Percentiles rank a stretch among this genome's conserved stretches.
Conservation (phyloP, 2,113 vertebrate genomes). For the Accipiter cooperii region DNA sequence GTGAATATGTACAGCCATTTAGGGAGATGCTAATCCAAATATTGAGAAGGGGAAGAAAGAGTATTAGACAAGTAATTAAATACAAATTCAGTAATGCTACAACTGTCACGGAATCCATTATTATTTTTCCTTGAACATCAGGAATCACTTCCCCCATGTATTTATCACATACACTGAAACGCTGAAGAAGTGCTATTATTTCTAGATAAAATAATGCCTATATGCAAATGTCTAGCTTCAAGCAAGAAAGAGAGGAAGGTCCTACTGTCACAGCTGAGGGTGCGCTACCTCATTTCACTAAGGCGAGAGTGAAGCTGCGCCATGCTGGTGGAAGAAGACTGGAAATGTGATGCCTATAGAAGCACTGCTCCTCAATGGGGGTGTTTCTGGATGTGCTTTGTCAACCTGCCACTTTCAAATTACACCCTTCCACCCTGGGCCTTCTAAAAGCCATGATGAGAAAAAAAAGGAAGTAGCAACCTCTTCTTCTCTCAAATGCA, state of each 20-base stretch:
- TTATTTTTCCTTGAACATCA: not conserved
- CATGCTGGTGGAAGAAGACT: not conserved
- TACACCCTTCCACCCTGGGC: not conserved
- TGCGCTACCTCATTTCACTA: not conserved
- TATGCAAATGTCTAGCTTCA: not conserved
- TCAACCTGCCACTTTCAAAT: not conserved
- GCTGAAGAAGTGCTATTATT: not conserved
- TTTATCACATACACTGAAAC: not conserved
- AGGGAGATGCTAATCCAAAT: conserved; percentile 14
- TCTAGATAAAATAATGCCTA: not conserved
- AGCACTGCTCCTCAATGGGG: not conserved
- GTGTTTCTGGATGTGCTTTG: not conserved
- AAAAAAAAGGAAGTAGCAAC: not conserved
- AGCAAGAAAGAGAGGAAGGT: not conserved
- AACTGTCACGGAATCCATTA: not conserved
- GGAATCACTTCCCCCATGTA: not conserved
- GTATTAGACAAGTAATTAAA: not conserved
- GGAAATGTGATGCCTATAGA: not conserved
- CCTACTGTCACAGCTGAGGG: not conserved
- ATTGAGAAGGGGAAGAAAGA: conserved; percentile 8
- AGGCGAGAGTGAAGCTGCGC: not conserved
- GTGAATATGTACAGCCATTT: not conserved
- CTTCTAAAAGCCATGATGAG: not conserved
- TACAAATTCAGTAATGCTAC: not conserved
- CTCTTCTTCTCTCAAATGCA: not conserved